Evolutionary conservation across 2,113 vertebrate genomes (phyloP).

Genomic region (Oncorhynchus masou): DNA sequence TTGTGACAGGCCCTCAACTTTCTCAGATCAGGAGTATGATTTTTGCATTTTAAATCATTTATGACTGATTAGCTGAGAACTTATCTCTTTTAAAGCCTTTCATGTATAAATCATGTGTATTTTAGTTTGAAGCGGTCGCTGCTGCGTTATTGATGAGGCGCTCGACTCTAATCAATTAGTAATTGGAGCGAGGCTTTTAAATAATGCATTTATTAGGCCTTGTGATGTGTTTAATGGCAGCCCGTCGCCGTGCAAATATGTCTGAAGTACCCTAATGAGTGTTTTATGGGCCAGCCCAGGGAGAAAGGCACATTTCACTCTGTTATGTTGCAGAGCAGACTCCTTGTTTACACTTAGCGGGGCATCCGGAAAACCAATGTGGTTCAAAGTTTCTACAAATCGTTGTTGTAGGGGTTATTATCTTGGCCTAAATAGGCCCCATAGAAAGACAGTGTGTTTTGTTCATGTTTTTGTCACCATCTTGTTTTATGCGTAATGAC

Average conservation of each 20-base stretch:
- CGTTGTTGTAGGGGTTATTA: conserved; percentile 46
- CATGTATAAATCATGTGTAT: conserved; percentile 81
- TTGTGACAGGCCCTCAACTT: conserved; percentile 55
- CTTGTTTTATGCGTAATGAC: conserved; percentile 40
- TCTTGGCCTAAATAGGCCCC: conserved; percentile 25
- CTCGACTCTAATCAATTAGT: conserved; percentile 80
- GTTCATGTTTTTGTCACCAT: conserved; percentile 46
- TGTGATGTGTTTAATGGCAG: conserved; percentile 77
- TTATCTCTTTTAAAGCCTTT: conserved; percentile 78
- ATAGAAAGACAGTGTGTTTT: conserved; percentile 37
- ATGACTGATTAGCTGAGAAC: conserved; percentile 76
- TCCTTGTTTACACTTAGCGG: conserved; percentile 70
- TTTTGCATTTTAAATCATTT: conserved; percentile 73
- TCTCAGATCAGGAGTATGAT: conserved; percentile 36
- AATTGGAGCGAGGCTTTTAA: conserved; percentile 78
- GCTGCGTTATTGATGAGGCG: conserved; percentile 79
- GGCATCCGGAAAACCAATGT: conserved; percentile 47
- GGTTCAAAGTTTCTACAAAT: conserved; percentile 56
- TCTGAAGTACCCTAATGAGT: conserved; percentile 77
- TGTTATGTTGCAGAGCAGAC: conserved; percentile 56
- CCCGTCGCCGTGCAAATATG: conserved; percentile 68
- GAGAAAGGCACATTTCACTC: conserved; percentile 70
- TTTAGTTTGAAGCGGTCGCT: conserved; percentile 77
- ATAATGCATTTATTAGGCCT: conserved; percentile 80
- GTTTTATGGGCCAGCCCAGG: conserved; percentile 68